phyloP scores from a whole-genome alignment of 2,888 invertebrate species.

The Troilus luridus region DNA sequence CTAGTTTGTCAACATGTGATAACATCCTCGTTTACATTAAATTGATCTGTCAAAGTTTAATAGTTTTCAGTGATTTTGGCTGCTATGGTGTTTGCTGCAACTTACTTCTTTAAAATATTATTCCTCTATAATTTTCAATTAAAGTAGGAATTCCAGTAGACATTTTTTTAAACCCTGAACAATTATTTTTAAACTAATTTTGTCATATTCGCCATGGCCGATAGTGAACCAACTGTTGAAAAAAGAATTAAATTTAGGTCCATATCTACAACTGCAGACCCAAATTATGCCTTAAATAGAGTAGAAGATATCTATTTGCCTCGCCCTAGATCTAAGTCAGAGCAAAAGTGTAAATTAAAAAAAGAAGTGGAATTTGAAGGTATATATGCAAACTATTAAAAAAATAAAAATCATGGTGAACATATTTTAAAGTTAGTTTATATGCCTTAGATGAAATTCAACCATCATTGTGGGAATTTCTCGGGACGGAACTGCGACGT shows the following conservation, averaged over 20 bases:
- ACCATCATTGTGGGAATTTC: constrained; percentile 73
- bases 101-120: background rate
- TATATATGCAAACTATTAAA: constrained; percentile 47
- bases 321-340: constrained; percentile 65
- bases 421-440: background rate
- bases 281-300: constrained; percentile 63
- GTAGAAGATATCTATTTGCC: constrained; percentile 65
- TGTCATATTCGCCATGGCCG: background rate
- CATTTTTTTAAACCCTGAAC: background rate
- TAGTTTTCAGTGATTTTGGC: background rate
- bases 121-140: background rate
- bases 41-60: background rate
- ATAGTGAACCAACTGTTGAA: constrained; percentile 56
- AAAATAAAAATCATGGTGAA: background rate
- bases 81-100: background rate
- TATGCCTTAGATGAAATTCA: constrained; percentile 61
- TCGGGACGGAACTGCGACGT: constrained; percentile 89
- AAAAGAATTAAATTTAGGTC: constrained; percentile 66
- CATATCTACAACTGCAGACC: constrained; percentile 65
- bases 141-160: background rate
- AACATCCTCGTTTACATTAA: background rate
- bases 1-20: constrained; percentile 46
- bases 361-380: constrained; percentile 61
- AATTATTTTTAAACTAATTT: background rate
- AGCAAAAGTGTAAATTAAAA: constrained; percentile 65